These are phyloP conservation scores for Cyprinella venusta DNA, from an alignment of 2,797 vertebrate species.

Conservation along the genomic window DNA sequence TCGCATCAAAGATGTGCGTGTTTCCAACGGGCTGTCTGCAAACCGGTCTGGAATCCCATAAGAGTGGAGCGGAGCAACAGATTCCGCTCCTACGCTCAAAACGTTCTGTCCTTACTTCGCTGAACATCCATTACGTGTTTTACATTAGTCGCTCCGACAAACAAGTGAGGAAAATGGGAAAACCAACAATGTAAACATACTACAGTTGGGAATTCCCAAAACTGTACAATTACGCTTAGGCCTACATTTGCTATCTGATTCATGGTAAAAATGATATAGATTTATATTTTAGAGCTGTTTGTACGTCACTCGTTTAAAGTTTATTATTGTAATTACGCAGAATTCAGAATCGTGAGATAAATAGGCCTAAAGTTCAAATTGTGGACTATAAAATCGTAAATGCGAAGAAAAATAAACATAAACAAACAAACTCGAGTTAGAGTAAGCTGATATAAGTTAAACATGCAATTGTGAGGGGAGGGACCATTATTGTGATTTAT, in stretches of 20 bases:
- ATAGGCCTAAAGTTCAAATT: background rate
- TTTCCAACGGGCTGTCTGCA: background rate
- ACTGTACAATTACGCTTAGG: background rate
- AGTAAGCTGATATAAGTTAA: no score
- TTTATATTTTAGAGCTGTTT: background rate
- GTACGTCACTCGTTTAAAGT: background rate
- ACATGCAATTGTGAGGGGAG: no score
- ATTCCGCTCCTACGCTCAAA: background rate
- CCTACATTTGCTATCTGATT: background rate
- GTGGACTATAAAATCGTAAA: background rate
- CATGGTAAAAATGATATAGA: background rate
- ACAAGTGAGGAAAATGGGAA: background rate
- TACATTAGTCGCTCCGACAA: background rate
- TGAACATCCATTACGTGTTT: background rate
- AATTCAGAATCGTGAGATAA: no score
- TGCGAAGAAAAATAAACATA: no score
- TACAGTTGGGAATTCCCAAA: background rate
- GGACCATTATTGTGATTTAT: no score
- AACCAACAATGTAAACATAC: background rate
- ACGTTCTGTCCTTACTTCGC: background rate
- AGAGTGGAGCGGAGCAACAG: background rate
- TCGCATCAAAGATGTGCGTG: background rate
- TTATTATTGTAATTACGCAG: background rate
- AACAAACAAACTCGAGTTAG: no score
- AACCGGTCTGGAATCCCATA: background rate